Conservation (phyloP, 2,797 vertebrate species). For the Pteropus rufus region DNA sequence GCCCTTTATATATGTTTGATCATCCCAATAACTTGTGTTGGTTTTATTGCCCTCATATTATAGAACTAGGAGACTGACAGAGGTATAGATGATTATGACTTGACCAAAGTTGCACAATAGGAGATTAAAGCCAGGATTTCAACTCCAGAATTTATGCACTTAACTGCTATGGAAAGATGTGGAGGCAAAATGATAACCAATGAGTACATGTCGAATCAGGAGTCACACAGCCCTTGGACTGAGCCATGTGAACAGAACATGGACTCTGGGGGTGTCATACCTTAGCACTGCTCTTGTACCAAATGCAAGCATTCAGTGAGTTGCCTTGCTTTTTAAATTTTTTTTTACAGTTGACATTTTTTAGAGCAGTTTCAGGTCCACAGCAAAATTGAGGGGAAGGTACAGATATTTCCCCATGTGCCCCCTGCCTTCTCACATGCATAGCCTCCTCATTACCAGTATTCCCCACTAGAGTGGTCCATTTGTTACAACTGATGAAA, state of each 20-base stretch:
- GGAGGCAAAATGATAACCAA: background rate
- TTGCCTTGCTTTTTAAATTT: background rate
- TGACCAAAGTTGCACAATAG: background rate
- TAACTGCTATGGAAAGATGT: background rate
- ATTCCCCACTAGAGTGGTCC: background rate
- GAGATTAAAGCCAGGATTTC: background rate
- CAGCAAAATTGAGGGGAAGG: background rate
- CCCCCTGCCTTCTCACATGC: fast-evolving
- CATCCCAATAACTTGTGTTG: background rate
- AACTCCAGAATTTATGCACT: background rate
- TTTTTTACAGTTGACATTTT: background rate
- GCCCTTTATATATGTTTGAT: background rate
- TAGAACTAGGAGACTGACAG: background rate
- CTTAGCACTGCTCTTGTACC: background rate
- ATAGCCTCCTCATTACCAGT: background rate
- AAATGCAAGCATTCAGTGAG: background rate
- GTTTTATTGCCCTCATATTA: background rate
- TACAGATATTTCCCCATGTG: background rate
- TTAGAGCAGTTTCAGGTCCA: background rate
- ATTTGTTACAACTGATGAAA: background rate
- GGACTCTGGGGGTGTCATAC: background rate
- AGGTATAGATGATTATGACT: background rate
- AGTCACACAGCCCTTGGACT: background rate
- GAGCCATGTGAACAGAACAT: background rate
- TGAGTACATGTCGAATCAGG: background rate